These are phyloP conservation scores for Temnothorax nylanderi DNA, from an alignment of 1,140 invertebrate genomes.

Conservation along the genomic window DNA sequence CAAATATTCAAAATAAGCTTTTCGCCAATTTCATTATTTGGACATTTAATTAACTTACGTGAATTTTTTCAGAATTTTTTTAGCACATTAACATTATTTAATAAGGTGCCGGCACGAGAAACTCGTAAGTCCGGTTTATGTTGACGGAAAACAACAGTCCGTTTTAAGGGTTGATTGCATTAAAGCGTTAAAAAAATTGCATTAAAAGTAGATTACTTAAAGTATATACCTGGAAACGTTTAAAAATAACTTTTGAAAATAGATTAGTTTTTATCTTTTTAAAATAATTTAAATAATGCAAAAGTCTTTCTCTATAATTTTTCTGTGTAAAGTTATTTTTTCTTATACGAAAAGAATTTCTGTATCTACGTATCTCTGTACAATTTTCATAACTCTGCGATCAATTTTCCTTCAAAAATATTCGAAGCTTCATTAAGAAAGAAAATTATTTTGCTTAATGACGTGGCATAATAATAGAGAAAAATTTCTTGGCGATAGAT, in stretches of 20 bases:
- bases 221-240: neutral
- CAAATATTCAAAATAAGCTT: too few species aligned
- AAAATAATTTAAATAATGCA: neutral
- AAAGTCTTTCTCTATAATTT: neutral
- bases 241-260: neutral
- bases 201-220: neutral
- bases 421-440: neutral
- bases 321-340: neutral
- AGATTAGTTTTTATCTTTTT: neutral
- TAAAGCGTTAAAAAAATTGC: neutral
- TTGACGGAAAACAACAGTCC: too few species aligned
- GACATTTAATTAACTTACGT: too few species aligned
- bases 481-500: neutral
- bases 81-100: too few species aligned
- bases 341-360: neutral
- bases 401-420: neutral
- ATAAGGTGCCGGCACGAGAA: too few species aligned
- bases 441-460: constrained; percentile 29
- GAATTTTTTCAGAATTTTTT: too few species aligned
- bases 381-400: neutral
- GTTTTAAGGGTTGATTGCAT: neutral
- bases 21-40: too few species aligned
- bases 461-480: neutral
- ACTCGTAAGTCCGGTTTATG: too few species aligned
- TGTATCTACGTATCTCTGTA: neutral